A percentile compares a stretch with the other conserved stretches of the same genome.
Conservation (phyloP, 2,797 vertebrate species). For the Emydoidea blandingii region DNA sequence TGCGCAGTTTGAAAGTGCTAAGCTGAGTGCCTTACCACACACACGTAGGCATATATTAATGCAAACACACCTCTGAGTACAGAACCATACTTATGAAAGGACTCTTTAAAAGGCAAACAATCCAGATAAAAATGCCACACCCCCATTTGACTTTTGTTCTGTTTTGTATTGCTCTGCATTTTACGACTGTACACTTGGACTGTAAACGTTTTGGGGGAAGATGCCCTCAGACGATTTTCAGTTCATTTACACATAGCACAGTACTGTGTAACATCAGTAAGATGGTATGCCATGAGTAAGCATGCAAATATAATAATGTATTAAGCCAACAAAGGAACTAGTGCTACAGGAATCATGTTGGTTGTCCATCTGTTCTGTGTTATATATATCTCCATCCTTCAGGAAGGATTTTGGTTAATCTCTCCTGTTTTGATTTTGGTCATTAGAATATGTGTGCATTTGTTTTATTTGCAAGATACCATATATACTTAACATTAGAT, state of each 20-base stretch:
- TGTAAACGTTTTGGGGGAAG: neutral
- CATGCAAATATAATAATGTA: constrained; percentile 20
- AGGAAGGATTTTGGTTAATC: neutral
- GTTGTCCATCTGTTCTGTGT: neutral
- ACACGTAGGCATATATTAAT: neutral
- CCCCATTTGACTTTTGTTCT: neutral
- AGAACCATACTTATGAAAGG: neutral
- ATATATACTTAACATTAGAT: neutral
- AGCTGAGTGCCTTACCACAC: neutral
- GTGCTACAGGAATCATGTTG: constrained; percentile 8
- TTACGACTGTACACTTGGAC: neutral
- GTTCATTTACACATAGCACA: neutral
- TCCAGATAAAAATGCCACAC: neutral
- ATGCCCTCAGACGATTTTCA: neutral
- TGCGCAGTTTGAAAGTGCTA: neutral
- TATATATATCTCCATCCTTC: neutral
- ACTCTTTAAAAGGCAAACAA: neutral
- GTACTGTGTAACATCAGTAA: neutral
- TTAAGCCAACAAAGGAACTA: constrained; percentile 17
- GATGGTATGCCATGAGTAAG: constrained; percentile 1
- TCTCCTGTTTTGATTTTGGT: constrained; percentile 2
- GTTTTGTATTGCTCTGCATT: neutral
- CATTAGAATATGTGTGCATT: neutral
- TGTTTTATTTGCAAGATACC: neutral
- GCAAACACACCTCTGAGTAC: neutral